Base-by-base conservation (phyloP, 2,113 vertebrate genomes). In the Tragulus kanchil region DNA sequence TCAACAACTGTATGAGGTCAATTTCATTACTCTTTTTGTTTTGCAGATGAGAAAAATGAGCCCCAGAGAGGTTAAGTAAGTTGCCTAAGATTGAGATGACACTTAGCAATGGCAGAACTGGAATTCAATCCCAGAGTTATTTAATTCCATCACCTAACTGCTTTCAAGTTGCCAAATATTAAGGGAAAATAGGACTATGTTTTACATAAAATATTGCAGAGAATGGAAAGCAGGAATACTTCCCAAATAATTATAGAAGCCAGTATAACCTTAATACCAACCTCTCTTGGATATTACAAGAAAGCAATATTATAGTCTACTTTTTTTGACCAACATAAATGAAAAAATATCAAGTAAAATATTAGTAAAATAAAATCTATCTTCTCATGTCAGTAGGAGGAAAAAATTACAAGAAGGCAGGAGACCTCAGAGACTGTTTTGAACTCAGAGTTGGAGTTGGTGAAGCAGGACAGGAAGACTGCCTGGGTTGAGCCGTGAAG, bases 11-110 rank as follows among this genome's bases (percentile, higher is more conserved):
- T 59, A 26, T 82, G 48, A 90, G 7, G 52, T 90, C 85, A 48
- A 64, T 95, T 83, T 95, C n/a, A n/a, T 89, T 90, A n/a, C 75
- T 93, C 0, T 90, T 97, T 97, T 96, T 16, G 19, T 87, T 94
- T 96, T 86, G 77, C 79, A 89, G 78, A 82, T 78, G 42, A 94
- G 56, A 94, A 95, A 95, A 97, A 95, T 93, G 77, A 94, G 28
- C 23, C 17, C 64, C 89, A 56, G 36, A 93, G 59, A 90, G 36
- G 8, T 83, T 95, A 58, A 67, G 26, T 94, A 64, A 85, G 94
- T 86, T 94, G 31, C 64, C n/a, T 78, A 28, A 31, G 26, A 10
- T 86, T 88, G 95, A 95, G 59, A 81, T 65, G 42, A 61, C 25
- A 92, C 14, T 82, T 92, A 95, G 48, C 50, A 93, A 92, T 82